Percentiles rank a stretch among this genome's conserved stretches.
phyloP scores from a whole-genome alignment of 1,140 invertebrate genomes.

The Chelonus insularis region DNA sequence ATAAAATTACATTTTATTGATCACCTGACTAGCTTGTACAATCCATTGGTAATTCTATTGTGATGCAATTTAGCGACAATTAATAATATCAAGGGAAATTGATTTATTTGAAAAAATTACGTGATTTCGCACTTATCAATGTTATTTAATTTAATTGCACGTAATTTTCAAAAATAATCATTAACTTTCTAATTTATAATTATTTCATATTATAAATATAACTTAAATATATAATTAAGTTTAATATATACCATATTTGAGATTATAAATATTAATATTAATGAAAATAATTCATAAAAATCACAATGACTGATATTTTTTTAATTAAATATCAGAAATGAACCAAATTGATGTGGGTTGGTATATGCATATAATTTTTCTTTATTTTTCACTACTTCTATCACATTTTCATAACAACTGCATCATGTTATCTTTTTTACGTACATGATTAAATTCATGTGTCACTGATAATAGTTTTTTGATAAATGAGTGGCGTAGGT shows the following conservation, averaged over 20 bases:
- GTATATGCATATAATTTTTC: slow-evolving; percentile 2
- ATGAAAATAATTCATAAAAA: too few relatives aligned
- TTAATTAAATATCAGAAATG: too few relatives aligned
- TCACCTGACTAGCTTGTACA: slow-evolving; percentile 34
- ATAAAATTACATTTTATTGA: slow-evolving; percentile 33
- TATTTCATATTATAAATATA: too few relatives aligned
- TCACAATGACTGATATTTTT: too few relatives aligned
- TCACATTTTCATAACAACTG: slow-evolving; percentile 30
- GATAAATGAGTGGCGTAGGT: background rate
- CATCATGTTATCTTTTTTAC: slow-evolving; percentile 24
- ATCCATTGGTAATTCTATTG: slow-evolving; percentile 27
- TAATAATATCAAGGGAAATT: slow-evolving; percentile 7
- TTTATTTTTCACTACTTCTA: slow-evolving; percentile 25
- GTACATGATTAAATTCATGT: slow-evolving; percentile 22
- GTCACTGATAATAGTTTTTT: background rate
- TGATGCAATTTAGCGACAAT: slow-evolving; percentile 18
- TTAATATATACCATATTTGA: too few relatives aligned
- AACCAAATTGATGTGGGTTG: background rate
- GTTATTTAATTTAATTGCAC: too few relatives aligned
- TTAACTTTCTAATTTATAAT: too few relatives aligned
- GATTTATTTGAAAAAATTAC: slow-evolving; percentile 3
- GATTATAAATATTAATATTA: too few relatives aligned
- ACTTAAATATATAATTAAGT: too few relatives aligned
- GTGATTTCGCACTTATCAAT: background rate
- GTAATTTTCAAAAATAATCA: too few relatives aligned